phyloP scores from a whole-genome alignment of 2,888 invertebrate genomes.

The Cynaeus angustus region DNA sequence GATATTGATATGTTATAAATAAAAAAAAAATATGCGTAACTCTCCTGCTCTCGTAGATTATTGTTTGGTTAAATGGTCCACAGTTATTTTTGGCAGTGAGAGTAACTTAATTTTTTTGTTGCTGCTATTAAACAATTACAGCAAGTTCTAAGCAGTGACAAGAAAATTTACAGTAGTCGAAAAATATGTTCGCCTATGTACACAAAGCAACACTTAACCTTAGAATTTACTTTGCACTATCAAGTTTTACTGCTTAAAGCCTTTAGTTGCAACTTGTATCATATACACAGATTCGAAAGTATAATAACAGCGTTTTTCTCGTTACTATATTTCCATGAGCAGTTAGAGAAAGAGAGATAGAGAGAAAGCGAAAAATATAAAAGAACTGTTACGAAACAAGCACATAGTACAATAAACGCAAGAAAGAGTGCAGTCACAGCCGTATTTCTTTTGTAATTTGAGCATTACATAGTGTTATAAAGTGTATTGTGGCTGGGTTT shows the following conservation, averaged over 20 bases:
- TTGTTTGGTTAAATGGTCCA: conserved; percentile 55
- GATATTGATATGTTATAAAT: conserved; percentile 47
- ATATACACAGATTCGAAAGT: conserved; percentile 3
- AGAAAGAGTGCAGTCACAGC: conserved; percentile 65
- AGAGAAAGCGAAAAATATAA: conserved; percentile 31
- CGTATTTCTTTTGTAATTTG: conserved; percentile 60
- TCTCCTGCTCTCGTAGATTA: conserved; percentile 50
- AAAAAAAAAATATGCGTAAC: conserved; percentile 43
- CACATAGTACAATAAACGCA: conserved; percentile 44
- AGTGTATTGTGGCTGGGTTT: conserved; percentile 86
- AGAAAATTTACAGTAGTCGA: conserved; percentile 57
- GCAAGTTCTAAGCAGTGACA: conserved; percentile 52
- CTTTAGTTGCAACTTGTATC: conserved; percentile 2
- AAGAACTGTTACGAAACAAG: conserved; percentile 43
- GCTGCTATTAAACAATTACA: conserved; percentile 30
- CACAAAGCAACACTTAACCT: conserved; percentile 53
- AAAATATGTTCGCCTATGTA: conserved; percentile 60
- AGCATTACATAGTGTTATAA: conserved; percentile 90
- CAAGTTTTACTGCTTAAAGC: conserved; percentile 35
- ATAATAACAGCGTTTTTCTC: conserved; percentile 41
- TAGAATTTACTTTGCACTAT: conserved; percentile 60
- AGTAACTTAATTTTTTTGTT: conserved; percentile 47
- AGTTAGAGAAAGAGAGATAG: conserved; percentile 31
- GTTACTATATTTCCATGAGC: conserved; percentile 38
- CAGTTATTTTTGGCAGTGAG: conserved; percentile 54